Conservation (phyloP, 2,888 invertebrate genomes). For the Nephrotoma guestfalica region DNA sequence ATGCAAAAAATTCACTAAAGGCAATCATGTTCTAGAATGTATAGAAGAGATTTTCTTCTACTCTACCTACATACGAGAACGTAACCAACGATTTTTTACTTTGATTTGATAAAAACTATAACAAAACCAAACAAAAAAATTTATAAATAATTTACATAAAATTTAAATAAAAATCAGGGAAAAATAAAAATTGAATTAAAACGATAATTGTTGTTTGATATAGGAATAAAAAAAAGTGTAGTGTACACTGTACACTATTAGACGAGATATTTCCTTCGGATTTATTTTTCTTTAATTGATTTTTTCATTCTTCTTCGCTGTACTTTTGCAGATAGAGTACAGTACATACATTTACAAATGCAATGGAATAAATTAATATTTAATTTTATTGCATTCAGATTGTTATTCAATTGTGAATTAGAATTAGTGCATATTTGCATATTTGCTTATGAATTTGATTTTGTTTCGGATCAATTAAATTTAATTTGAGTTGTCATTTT, state of each 20-base stretch:
- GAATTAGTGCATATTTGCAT: not conserved
- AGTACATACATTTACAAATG: not conserved
- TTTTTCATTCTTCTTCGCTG: not conserved
- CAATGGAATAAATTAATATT: not conserved
- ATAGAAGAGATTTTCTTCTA: not conserved
- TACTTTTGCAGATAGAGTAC: not conserved
- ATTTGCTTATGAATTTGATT: not conserved
- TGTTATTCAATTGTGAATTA: not conserved
- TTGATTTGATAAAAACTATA: not conserved
- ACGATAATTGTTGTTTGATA: not conserved
- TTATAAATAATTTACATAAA: not conserved
- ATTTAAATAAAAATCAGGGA: not conserved
- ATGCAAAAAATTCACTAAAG: not conserved
- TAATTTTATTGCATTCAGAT: not conserved
- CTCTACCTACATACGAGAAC: not conserved
- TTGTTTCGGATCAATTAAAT: not conserved
- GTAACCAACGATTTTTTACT: not conserved
- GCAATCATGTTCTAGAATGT: not conserved
- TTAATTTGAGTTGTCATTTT: not conserved
- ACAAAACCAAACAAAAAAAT: not conserved
- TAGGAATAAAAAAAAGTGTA: not conserved
- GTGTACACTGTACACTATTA: not conserved
- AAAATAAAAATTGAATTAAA: not conserved
- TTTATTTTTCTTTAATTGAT: not conserved
- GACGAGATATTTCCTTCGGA: not conserved